Evolutionary conservation across 2,888 invertebrate species (phyloP), one percentile per base, ranked within the genome.

Genomic region (Euzophera pinguis): DNA sequence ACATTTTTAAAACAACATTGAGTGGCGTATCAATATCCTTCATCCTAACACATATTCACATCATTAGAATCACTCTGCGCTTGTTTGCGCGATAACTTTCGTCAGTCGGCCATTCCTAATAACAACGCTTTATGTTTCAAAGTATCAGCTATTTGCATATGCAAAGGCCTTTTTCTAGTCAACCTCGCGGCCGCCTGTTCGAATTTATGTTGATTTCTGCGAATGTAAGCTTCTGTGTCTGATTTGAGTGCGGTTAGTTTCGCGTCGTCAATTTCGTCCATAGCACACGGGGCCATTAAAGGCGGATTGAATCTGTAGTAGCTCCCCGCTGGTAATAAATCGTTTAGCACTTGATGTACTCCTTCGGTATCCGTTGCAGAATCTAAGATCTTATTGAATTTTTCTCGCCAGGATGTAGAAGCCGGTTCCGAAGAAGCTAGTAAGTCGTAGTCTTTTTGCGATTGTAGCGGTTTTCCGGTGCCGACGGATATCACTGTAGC

Each of bases 251-350:
- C 92, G 54, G 92, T 90, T 50, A 97, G 84, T 73, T 95, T 95
- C 17, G 92, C 92, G 0, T 94, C 92, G 59, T 94, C 85, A 35
- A 94, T 94, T 83, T 97, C 97, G 67, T 95, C 95, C 92, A 98
- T 94, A 10, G 92, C 91, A 53, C 96, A 91, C 76, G 95, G 93
- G 73, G 95, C 94, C 53, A 95, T 94, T 53, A 98, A 86, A 65
- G 97, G 96, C 0, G 98, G 98, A 85, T 98, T 98, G 80, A 98
- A 94, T 4, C 98, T 92, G 80, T 92, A 97, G 81, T 98, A 97
- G 34, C 92, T 91, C 38, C 93, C 91, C 0, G 92, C 91, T 0
- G 95, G 94, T 0, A 97, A 82, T 49, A 96, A 83, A 78, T 97
- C 96, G 71, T 93, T 93, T 60, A 96, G 72, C 66, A 94, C 92